These are phyloP conservation scores for Drosophila arawakana DNA, from an alignment of 1,140 invertebrate genomes.

Conservation along the genomic window DNA sequence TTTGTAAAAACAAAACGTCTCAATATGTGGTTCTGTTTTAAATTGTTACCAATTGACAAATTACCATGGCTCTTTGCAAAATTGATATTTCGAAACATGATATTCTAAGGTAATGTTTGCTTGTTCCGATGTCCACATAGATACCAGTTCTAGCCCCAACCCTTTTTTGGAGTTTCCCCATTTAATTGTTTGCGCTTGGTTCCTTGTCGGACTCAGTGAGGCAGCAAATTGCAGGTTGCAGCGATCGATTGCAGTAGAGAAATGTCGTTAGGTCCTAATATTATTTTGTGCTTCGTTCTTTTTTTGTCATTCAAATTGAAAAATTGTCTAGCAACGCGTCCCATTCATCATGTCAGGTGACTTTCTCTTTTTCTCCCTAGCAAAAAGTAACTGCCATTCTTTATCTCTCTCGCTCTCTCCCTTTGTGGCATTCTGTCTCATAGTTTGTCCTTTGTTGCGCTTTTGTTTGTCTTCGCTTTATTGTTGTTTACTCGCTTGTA, in stretches of 20 bases:
- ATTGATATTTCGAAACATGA: too few relatives aligned
- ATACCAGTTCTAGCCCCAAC: too few relatives aligned
- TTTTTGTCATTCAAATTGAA: constrained; percentile 74
- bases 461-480: constrained; percentile 81
- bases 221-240: constrained; percentile 75
- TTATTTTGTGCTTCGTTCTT: not conserved
- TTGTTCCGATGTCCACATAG: too few relatives aligned
- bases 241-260: constrained; percentile 51
- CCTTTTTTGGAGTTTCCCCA: not conserved
- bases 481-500: constrained; percentile 78
- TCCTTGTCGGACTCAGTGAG: constrained; percentile 50
- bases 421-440: not conserved
- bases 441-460: constrained; percentile 54
- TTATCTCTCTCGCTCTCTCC: too few relatives aligned
- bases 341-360: constrained; percentile 70
- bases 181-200: not conserved
- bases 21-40: too few relatives aligned
- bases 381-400: not conserved
- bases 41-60: too few relatives aligned
- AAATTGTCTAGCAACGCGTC: constrained; percentile 79
- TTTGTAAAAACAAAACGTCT: too few relatives aligned
- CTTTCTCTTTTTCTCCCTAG: not conserved
- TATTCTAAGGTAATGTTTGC: too few relatives aligned
- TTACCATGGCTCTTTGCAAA: too few relatives aligned
- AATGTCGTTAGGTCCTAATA: constrained; percentile 20